A percentile compares a stretch with the other conserved stretches of the same genome.
phyloP scores from a whole-genome alignment of 1,140 invertebrate genomes.

The Saccostrea glomerata region DNA sequence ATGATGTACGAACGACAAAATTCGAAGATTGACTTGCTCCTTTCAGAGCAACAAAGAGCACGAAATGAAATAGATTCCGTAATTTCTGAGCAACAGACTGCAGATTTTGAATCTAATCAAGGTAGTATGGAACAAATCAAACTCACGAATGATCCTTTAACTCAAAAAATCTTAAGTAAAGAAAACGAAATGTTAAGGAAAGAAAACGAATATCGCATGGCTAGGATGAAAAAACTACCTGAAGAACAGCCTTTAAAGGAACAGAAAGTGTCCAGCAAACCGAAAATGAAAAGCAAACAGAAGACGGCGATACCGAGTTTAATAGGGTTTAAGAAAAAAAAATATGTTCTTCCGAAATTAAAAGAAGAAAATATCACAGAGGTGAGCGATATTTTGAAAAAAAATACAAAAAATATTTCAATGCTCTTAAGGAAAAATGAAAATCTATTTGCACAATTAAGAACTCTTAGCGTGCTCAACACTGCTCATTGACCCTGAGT shows the following conservation, averaged over 20 bases:
- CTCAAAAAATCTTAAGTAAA: not conserved
- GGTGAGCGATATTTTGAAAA: not conserved
- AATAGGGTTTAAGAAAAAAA: not conserved
- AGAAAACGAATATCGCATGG: not conserved
- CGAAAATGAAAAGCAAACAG: not conserved
- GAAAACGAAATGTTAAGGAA: not conserved
- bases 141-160: not conserved
- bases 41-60: not conserved
- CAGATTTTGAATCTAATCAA: not conserved
- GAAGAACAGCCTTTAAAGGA: not conserved
- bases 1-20: not conserved
- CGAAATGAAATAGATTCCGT: not conserved
- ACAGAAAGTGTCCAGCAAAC: not conserved
- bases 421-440: too few relatives aligned
- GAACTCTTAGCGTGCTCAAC: too few relatives aligned
- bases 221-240: not conserved
- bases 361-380: not conserved
- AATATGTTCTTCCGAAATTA: not conserved
- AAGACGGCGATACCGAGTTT: not conserved
- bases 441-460: too few relatives aligned
- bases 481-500: too few relatives aligned
- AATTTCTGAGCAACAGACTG: too few relatives aligned
- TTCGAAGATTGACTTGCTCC: not conserved
- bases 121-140: not conserved
- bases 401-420: too few relatives aligned